These are phyloP conservation scores for Melolontha melolontha DNA, from an alignment of 2,888 invertebrate species.

Conservation along the genomic window DNA sequence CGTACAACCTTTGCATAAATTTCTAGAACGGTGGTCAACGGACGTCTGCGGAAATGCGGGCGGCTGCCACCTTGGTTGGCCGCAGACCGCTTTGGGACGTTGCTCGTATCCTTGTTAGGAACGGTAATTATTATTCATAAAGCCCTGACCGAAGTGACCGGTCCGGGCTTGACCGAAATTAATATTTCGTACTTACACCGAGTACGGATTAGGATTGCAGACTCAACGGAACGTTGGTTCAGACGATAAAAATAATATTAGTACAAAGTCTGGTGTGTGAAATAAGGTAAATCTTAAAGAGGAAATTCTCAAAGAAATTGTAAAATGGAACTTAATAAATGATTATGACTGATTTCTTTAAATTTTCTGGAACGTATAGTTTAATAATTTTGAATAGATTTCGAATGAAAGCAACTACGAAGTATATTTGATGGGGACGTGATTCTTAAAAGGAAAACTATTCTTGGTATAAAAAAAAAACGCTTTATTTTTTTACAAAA, in stretches of 20 bases:
- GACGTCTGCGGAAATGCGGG: constrained; percentile 51
- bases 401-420: too few relatives aligned
- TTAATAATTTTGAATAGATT: too few relatives aligned
- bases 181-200: constrained; percentile 58
- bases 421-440: too few relatives aligned
- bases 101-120: constrained; percentile 63
- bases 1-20: constrained; percentile 31
- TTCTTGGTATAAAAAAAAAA: too few relatives aligned
- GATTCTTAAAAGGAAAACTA: too few relatives aligned
- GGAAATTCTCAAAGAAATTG: too few relatives aligned
- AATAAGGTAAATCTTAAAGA: too few relatives aligned
- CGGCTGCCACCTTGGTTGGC: constrained; percentile 53
- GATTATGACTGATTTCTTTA: too few relatives aligned
- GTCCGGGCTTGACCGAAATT: constrained; percentile 62
- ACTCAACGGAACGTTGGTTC: not conserved
- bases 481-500: too few relatives aligned
- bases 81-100: constrained; percentile 60
- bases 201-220: constrained; percentile 42
- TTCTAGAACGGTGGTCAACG: constrained; percentile 11
- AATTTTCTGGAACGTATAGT: too few relatives aligned
- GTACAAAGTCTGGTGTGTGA: constrained; percentile 1
- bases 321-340: too few relatives aligned
- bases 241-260: constrained; percentile 29
- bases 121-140: constrained; percentile 67
- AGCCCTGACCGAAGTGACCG: constrained; percentile 62